These are phyloP conservation scores for Cyclopterus lumpus DNA, from an alignment of 2,797 vertebrate genomes.

Conservation along the genomic window DNA sequence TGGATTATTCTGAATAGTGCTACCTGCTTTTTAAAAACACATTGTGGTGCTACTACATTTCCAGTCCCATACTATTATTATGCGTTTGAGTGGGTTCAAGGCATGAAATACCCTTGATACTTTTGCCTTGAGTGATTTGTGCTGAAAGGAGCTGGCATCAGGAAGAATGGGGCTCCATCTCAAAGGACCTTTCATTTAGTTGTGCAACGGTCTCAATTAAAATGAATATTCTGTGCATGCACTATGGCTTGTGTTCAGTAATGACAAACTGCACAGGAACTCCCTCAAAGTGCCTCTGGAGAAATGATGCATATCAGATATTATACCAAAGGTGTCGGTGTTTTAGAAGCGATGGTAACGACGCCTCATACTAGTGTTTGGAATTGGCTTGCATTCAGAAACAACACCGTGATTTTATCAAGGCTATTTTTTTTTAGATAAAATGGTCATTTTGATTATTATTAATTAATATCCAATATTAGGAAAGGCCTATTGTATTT, in stretches of 20 bases:
- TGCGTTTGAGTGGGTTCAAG: slow-evolving; percentile 54
- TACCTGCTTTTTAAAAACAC: not conserved
- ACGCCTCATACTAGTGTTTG: not conserved
- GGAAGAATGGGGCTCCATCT: slow-evolving; percentile 74
- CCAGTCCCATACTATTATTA: not conserved
- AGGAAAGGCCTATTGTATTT: not conserved
- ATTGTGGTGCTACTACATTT: not conserved
- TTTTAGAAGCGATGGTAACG: slow-evolving; percentile 3
- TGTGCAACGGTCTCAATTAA: slow-evolving; percentile 15
- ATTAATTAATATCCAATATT: not conserved
- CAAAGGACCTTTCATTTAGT: slow-evolving; percentile 67
- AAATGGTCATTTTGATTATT: not conserved
- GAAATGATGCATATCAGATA: not conserved
- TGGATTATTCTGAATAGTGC: not conserved
- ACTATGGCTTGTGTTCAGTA: not conserved
- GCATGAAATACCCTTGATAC: slow-evolving; percentile 74
- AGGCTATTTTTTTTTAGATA: not conserved
- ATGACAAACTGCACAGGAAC: slow-evolving; percentile 9
- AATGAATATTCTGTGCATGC: slow-evolving; percentile 10
- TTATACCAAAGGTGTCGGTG: not conserved
- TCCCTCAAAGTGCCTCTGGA: not conserved
- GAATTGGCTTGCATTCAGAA: not conserved
- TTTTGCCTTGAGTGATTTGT: slow-evolving; percentile 73
- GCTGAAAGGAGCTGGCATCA: slow-evolving; percentile 73
- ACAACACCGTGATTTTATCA: not conserved